Conservation (phyloP, 1,140 invertebrate genomes). For the Coelopa frigida region DNA sequence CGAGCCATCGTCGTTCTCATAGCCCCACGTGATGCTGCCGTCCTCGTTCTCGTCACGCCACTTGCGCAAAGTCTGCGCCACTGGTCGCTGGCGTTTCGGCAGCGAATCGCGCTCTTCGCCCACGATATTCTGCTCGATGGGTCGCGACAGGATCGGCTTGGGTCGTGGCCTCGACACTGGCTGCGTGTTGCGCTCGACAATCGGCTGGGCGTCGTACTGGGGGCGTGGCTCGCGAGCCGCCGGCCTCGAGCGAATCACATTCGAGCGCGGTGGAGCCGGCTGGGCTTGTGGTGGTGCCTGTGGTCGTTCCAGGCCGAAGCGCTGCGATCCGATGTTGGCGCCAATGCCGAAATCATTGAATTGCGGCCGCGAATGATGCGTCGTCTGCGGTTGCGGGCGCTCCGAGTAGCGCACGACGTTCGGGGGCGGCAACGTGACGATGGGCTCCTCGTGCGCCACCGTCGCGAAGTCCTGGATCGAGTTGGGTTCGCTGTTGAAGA, state of each 20-base stretch:
- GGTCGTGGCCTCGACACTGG: conserved; percentile 25
- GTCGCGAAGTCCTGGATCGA: conserved; percentile 36
- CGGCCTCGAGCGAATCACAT: conserved; percentile 8
- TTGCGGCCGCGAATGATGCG: conserved; percentile 14
- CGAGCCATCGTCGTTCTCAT: conserved; percentile 63
- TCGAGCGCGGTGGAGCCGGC: conserved; percentile 8
- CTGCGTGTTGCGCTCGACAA: too few relatives aligned
- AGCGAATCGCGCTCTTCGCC: conserved; percentile 24
- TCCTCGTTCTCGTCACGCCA: conserved; percentile 73
- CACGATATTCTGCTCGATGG: conserved; percentile 35
- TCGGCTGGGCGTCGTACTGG: conserved; percentile 26
- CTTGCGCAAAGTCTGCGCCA: conserved; percentile 63
- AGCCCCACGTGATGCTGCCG: conserved; percentile 78
- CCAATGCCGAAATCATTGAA: conserved; percentile 42
- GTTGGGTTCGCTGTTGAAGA: conserved; percentile 41
- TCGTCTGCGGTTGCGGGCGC: conserved; percentile 23
- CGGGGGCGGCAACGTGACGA: conserved; percentile 43
- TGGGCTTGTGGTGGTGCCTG: conserved; percentile 5
- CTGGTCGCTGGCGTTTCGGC: conserved; percentile 44
- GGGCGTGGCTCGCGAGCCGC: conserved; percentile 6
- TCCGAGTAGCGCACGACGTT: conserved; percentile 42
- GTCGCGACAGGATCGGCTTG: conserved; percentile 33
- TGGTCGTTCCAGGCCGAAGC: conserved; percentile 27
- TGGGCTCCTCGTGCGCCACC: conserved; percentile 42
- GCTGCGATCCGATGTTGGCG: conserved; percentile 22